These are phyloP conservation scores for Riptortus pedestris DNA, from an alignment of 1,140 invertebrate genomes.

Conservation along the genomic window DNA sequence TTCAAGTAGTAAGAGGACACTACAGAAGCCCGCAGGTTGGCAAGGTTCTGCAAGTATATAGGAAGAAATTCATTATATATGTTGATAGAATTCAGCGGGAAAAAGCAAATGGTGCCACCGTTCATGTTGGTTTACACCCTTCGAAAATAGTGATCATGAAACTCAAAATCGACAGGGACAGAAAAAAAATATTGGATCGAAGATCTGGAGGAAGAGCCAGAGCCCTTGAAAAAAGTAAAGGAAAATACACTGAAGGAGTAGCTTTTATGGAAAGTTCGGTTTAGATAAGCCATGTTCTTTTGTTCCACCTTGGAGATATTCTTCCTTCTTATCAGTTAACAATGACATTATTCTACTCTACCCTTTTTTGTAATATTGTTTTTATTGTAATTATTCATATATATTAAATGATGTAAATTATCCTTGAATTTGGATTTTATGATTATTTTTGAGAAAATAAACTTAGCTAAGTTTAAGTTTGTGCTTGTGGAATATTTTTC, in stretches of 20 bases:
- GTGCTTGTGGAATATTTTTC: too few species aligned
- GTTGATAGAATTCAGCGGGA: conserved; percentile 98
- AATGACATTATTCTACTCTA: too few species aligned
- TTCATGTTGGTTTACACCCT: conserved; percentile 96
- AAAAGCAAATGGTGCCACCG: conserved; percentile 96
- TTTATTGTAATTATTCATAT: too few species aligned
- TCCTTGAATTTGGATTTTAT: too few species aligned
- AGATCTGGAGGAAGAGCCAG: conserved; percentile 83
- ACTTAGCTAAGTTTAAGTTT: too few species aligned
- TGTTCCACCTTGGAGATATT: too few species aligned
- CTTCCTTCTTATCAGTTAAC: too few species aligned
- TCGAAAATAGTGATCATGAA: conserved; percentile 97
- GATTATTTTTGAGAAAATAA: too few species aligned
- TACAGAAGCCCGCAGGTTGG: conserved; percentile 98
- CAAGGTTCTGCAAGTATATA: conserved; percentile 95
- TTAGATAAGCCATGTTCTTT: too few species aligned
- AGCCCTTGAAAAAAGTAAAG: conserved; percentile 91
- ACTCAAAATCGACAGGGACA: conserved; percentile 97
- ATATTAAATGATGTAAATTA: too few species aligned
- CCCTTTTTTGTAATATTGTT: too few species aligned
- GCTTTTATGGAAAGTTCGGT: conserved; percentile 32
- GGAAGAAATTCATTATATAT: conserved; percentile 97
- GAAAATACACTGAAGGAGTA: conserved; percentile 95
- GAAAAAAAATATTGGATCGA: conserved; percentile 90
- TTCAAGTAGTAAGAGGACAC: conserved; percentile 94